Evolutionary conservation across 2,888 invertebrate genomes (phyloP).

Genomic region (Lasioglossum morio): DNA sequence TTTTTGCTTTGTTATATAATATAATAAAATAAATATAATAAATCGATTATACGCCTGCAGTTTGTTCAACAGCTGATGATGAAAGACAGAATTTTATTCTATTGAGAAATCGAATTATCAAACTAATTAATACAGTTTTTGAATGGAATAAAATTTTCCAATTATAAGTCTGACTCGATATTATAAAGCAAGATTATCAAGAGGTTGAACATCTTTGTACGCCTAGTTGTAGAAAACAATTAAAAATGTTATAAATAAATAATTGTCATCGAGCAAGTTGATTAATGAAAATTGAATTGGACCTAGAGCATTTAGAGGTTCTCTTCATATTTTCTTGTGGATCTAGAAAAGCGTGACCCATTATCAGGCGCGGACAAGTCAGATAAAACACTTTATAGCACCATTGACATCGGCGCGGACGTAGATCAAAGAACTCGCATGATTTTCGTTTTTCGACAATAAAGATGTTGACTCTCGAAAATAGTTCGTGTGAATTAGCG

Average conservation of each 20-base stretch:
- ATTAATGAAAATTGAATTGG: background rate
- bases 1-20: no score
- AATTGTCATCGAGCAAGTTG: background rate
- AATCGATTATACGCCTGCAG: no score
- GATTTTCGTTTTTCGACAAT: background rate
- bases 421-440: background rate
- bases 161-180: background rate
- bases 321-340: background rate
- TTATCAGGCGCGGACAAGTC: background rate
- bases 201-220: no score
- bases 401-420: background rate
- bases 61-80: background rate
- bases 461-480: background rate
- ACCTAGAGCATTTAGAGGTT: background rate
- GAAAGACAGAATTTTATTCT: background rate
- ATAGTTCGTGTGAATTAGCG: background rate
- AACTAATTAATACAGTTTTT: background rate
- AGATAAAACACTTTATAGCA: background rate
- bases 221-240: background rate
- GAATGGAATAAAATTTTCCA: background rate
- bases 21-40: no score
- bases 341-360: background rate
- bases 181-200: background rate
- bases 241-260: background rate
- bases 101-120: background rate